Base-by-base conservation (phyloP, 2,113 vertebrate species). In the Dicrurus megarhynchus region DNA sequence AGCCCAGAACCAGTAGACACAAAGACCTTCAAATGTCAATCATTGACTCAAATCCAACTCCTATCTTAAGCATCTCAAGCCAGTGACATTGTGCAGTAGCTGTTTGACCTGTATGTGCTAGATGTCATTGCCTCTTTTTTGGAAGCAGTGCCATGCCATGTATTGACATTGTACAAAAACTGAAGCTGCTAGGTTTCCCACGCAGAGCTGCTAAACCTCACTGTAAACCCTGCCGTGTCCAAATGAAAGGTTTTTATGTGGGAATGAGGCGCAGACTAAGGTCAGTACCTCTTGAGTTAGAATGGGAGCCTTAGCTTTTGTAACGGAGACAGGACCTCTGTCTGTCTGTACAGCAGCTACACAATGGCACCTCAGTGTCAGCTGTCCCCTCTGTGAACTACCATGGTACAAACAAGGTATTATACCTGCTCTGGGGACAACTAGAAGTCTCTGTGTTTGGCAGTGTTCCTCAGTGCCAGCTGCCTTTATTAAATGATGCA, bases 341-440 rank as follows among this genome's bases (percentile, higher is more conserved):
- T 87, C 74, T 97, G 85, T 92, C 75, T 69, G 59, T 68, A 74
- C 56, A 87, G 80, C 83, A 81, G 69, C 63, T 70, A 86, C 61
- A 93, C 92, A 90, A 75, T 89, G 92, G 76, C 64, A 93, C 56
- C 82, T 91, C 82, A 88, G 96, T 94, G 84, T 96, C 91, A 74
- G 70, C 79, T 96, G 93, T 87, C 90, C 85, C 52, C 64, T 95
- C 84, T 86, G 3, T 90, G 91, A 92, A 89, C 95, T 82, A 23
- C 57, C 59, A 14, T 68, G 88, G 90, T 69, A 93, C 92, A 97
- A 95, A 84, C 69, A 89, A 95, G 85, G 90, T 92, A 89, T 96
- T 96, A 90, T 92, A 96, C 87, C 88, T 95, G 95, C 90, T 86
- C 71, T 90, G 60, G 64, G 68, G 90, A 93, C 85, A 94, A 28